Base-by-base conservation (phyloP, 1,140 invertebrate species). In the Spodoptera litura region DNA sequence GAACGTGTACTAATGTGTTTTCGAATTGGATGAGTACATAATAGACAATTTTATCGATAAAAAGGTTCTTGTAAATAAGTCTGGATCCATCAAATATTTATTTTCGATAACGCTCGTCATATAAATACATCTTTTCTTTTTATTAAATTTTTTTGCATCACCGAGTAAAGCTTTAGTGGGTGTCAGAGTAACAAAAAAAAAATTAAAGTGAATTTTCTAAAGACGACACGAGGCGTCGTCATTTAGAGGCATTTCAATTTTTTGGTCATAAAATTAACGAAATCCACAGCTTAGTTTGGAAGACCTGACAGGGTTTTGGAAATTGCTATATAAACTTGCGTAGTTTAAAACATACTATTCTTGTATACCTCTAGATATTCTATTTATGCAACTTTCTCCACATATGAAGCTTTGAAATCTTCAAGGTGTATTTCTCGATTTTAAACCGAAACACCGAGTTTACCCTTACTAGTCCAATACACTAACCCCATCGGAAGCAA, bases 181-280 rank as follows among this genome's bases (percentile, higher is more conserved):
- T 9, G 68, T 38, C 38, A 61, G 3, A 74, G 44, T 58, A 59
- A 61, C 73, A 59, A 75, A 75, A 75, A 64, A 25, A 52, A 25
- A 52, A 25, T 27, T 38, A 74, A 74, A 61, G 11, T 20, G 44
- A 75, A 64, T 75, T 75, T 75, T 53, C 13, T 59, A 62, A 64
- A 64, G 53, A 27, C 59, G 59, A 31, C 73, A 31, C 31, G 31
- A 31, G 31, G 35, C 51, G 49, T 27, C 10, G 27, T 12, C 58
- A 64, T 75, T 75, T 66, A 25, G 4, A 11, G 31, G 38, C 12
- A 74, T 61, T 73, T 73, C 52, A 75, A 75, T 75, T 75, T 75
- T 75, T 59, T 44, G 52, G 64, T 75, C 44, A 75, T 59, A n/a
- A 75, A 75, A 75, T 75, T 64, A 75, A 64, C 59, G 44, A 75